Conservation (phyloP, 2,888 invertebrate species). For the Marronus borbonicus region DNA sequence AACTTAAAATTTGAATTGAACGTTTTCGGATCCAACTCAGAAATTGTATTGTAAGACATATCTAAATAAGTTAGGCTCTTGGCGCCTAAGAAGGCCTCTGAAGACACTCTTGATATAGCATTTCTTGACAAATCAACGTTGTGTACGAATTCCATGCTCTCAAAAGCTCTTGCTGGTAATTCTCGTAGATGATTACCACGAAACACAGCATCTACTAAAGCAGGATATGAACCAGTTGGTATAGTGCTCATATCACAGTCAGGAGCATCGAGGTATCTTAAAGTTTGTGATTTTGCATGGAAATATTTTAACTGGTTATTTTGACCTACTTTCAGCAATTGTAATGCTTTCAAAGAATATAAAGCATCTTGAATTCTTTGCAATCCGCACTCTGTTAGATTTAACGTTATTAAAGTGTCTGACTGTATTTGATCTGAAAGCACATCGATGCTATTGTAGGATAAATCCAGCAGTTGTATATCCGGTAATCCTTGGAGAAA, state of each 20-base stretch:
- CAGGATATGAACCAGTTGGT: slow-evolving; percentile 77
- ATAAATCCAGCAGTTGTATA: slow-evolving; percentile 52
- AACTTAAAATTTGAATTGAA: slow-evolving; percentile 77
- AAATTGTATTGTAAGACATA: slow-evolving; percentile 81
- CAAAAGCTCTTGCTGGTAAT: slow-evolving; percentile 75
- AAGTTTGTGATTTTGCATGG: slow-evolving; percentile 71
- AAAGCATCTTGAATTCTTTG: slow-evolving; percentile 73
- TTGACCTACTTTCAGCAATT: slow-evolving; percentile 75
- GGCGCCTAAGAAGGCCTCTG: slow-evolving; percentile 76
- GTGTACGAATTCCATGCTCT: slow-evolving; percentile 75
- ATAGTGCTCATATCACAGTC: slow-evolving; percentile 76
- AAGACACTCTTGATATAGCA: slow-evolving; percentile 75
- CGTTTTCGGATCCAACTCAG: slow-evolving; percentile 74
- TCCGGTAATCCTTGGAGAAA: slow-evolving; percentile 49
- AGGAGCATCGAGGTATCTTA: slow-evolving; percentile 75
- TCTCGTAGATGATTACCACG: slow-evolving; percentile 78
- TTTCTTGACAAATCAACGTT: slow-evolving; percentile 79
- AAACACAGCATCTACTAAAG: slow-evolving; percentile 74
- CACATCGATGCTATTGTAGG: slow-evolving; percentile 52
- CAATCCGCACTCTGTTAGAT: slow-evolving; percentile 75
- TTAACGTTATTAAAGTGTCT: slow-evolving; percentile 69
- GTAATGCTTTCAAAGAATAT: slow-evolving; percentile 74
- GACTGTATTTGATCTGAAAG: slow-evolving; percentile 59
- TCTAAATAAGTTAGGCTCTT: slow-evolving; percentile 76
- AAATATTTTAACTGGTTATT: slow-evolving; percentile 74